Percentiles rank a stretch among this genome's conserved stretches.
These are phyloP conservation scores for Cromileptes altivelis DNA, from an alignment of 2,113 vertebrate species.

Conservation along the genomic window DNA sequence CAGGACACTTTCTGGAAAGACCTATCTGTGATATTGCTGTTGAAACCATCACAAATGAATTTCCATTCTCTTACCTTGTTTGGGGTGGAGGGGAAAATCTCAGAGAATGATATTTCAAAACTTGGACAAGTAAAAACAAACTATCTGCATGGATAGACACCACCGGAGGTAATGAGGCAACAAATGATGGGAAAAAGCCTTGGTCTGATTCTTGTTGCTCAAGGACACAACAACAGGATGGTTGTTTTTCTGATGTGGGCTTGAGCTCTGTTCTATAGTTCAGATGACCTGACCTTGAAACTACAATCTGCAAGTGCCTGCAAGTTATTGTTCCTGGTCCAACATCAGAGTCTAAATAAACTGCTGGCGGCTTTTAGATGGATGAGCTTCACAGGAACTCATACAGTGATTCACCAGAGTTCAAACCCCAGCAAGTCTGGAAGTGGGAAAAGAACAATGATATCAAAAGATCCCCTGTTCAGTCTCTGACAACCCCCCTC, in stretches of 20 bases:
- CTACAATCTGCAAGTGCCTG: conserved; percentile 40
- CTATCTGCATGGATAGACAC: not conserved
- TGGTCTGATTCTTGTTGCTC: conserved; percentile 8
- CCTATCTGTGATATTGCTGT: conserved; percentile 4
- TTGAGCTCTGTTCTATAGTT: conserved; percentile 41
- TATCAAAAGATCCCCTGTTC: conserved; percentile 49
- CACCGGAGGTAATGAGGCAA: not conserved
- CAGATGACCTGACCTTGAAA: conserved; percentile 58
- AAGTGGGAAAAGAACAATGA: conserved; percentile 55
- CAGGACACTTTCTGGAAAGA: not conserved
- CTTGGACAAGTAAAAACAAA: conserved; percentile 9
- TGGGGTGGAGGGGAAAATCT: conserved; percentile 1
- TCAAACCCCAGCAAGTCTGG: conserved; percentile 64
- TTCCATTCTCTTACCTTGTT: conserved; percentile 27
- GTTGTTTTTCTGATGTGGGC: conserved; percentile 1
- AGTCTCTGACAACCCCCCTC: conserved; percentile 27
- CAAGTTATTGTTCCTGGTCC: conserved; percentile 51
- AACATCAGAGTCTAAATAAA: conserved; percentile 69
- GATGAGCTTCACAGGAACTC: conserved; percentile 55
- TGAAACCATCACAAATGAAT: conserved; percentile 7
- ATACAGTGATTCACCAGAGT: conserved; percentile 65
- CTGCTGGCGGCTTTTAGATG: conserved; percentile 38
- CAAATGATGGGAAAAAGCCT: not conserved
- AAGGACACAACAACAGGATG: conserved; percentile 30
- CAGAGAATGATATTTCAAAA: conserved; percentile 12